Base-by-base conservation (phyloP, 1,140 invertebrate genomes). In the Aricia agestis region DNA sequence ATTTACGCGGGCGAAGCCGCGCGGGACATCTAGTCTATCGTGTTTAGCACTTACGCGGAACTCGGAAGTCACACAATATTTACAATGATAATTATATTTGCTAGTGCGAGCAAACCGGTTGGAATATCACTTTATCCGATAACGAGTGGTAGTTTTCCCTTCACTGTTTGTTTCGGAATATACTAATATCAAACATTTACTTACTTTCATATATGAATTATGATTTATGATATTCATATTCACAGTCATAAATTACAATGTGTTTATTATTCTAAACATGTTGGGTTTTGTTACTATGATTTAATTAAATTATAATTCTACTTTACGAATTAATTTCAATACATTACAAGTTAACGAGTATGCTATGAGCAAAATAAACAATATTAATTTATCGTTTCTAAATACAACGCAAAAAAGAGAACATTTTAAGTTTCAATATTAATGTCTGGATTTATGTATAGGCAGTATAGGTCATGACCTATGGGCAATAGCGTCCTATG, bases 91-190 rank as follows among this genome's bases (percentile, higher is more conserved):
- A 59, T 59, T 19, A 59, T 59, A 17, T 52, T 52, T 52, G 13
- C 45, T 18, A 18, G 58, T 59, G 18, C 58, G 18, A 59, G 58
- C 58, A 18, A 59, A 59, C 58, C 58, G n/a, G 58, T 59, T 59
- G 7, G n/a, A 59, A 18, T 59, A 59, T 18, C 13, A n/a, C 15
- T 58, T 59, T 59, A 59, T 59, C 58, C 7, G 58, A 59, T 59
- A 59, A 59, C n/a, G n/a, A 25, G 13, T 15, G n/a, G 58, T n/a
- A 59, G 18, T 59, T 59, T 59, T 59, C 58, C 58, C 18, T 59
- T 18, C 0, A 0, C 4, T 59, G 58, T 59, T 59, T n/a, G 58
- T 59, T 17, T 19, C 13, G 13, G 10, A 13, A 52, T 52, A 42
- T 42, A 2, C 10, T 5, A 52, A 52, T 52, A 52, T 4, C 45